These are phyloP conservation scores for Plusia festucae DNA, from an alignment of 2,888 invertebrate genomes.

Conservation along the genomic window DNA sequence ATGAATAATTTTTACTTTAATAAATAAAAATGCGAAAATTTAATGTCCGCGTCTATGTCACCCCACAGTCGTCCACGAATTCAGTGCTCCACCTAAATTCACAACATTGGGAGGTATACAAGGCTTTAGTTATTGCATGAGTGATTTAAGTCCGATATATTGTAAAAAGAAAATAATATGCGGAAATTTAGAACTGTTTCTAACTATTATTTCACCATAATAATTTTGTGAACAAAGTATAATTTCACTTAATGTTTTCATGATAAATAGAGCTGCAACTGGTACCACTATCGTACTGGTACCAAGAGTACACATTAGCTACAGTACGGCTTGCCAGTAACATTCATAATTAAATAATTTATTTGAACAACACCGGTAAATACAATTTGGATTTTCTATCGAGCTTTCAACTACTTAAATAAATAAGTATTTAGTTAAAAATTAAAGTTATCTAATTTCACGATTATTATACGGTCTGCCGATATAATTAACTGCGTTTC, in stretches of 20 bases:
- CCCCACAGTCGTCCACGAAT: too few relatives aligned
- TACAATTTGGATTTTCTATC: not conserved
- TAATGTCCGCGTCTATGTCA: too few relatives aligned
- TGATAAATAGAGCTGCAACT: not conserved
- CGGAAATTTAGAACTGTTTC: not conserved
- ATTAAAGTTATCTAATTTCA: slow-evolving; percentile 7
- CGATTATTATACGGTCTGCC: not conserved
- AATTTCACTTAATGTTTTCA: not conserved
- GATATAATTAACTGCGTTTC: slow-evolving; percentile 1
- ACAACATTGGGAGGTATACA: too few relatives aligned
- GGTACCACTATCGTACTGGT: not conserved
- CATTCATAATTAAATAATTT: slow-evolving; percentile 1
- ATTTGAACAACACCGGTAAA: slow-evolving; percentile 6
- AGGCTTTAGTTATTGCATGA: too few relatives aligned
- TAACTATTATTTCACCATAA: not conserved
- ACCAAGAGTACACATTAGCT: not conserved
- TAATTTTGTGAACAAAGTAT: not conserved
- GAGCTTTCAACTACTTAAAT: slow-evolving; percentile 5
- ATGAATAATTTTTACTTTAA: too few relatives aligned
- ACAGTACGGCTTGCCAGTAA: not conserved
- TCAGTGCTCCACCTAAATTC: too few relatives aligned
- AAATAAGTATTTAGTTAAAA: not conserved
- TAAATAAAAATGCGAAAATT: too few relatives aligned
- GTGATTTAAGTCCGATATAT: too few relatives aligned
- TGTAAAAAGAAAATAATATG: not conserved